Evolutionary conservation across 1,140 invertebrate genomes (phyloP).

Genomic region (Drosophila asahinai): DNA sequence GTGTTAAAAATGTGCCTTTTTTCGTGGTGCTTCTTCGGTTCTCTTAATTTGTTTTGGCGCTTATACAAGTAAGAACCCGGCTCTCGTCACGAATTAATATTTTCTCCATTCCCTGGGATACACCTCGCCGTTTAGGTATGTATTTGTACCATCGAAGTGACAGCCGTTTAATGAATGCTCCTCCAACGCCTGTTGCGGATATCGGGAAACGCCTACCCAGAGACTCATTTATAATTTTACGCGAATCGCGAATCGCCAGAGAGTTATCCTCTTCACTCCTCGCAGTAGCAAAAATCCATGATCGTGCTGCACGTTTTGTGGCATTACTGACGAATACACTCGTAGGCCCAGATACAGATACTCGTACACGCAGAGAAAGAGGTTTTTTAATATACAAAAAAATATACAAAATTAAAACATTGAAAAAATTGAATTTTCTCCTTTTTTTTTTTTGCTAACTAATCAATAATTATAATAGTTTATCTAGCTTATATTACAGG

Average conservation of each 20-base stretch:
- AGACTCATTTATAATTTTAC: slow-evolving; percentile 77
- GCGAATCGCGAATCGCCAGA: slow-evolving; percentile 61
- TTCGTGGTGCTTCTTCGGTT: background rate
- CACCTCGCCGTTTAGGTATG: background rate
- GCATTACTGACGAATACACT: slow-evolving; percentile 70
- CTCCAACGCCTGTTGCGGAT: slow-evolving; percentile 69
- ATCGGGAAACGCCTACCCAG: slow-evolving; percentile 74
- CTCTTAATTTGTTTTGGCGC: slow-evolving; percentile 25
- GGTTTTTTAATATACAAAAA: no score
- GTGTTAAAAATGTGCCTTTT: slow-evolving; percentile 62
- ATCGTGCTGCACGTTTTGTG: slow-evolving; percentile 75
- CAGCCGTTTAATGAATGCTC: slow-evolving; percentile 66
- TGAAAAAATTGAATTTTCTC: no score
- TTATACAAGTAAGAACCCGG: slow-evolving; percentile 43
- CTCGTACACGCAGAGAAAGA: background rate
- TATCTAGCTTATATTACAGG: no score
- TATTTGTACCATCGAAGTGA: slow-evolving; percentile 16
- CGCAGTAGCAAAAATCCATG: slow-evolving; percentile 57
- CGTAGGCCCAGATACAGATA: background rate
- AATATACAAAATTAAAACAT: no score
- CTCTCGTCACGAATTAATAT: slow-evolving; percentile 75
- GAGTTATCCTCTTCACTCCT: slow-evolving; percentile 17
- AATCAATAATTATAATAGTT: background rate
- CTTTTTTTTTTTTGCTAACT: background rate
- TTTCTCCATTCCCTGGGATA: slow-evolving; percentile 26